These are phyloP conservation scores for Polia nebulosa DNA, from an alignment of 2,888 invertebrate genomes.

Conservation along the genomic window DNA sequence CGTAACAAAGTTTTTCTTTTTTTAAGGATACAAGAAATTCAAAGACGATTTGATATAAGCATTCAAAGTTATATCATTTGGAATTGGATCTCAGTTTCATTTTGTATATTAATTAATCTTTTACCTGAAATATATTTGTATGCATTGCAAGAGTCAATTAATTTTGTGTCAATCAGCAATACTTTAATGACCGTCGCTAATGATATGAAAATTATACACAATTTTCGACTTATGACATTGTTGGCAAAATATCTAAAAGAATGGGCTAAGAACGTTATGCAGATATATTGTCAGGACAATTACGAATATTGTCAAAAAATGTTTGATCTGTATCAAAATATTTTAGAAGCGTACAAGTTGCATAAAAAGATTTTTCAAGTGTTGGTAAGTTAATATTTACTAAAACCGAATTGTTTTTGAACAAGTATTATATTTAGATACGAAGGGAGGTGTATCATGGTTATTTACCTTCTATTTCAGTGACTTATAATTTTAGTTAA, in stretches of 20 bases:
- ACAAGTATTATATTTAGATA: no score
- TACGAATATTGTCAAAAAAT: constrained; percentile 11
- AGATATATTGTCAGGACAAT: not conserved
- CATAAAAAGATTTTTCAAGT: no score
- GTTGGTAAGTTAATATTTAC: constrained; percentile 13
- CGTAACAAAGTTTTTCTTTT: constrained; percentile 8
- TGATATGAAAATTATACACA: constrained; percentile 15
- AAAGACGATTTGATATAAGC: not conserved
- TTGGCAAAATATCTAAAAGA: constrained; percentile 12
- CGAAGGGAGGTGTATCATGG: no score
- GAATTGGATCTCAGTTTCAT: not conserved
- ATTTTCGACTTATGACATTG: not conserved
- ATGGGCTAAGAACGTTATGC: not conserved
- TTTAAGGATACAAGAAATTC: constrained; percentile 13
- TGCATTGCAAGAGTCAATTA: not conserved
- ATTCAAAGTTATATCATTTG: not conserved
- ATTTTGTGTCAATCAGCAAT: not conserved
- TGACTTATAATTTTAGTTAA: no score
- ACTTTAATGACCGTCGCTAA: not conserved
- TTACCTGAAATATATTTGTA: not conserved
- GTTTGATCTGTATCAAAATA: constrained; percentile 7
- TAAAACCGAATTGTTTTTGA: not conserved
- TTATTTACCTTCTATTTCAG: no score
- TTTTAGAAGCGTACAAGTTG: constrained; percentile 6
- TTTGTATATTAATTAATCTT: not conserved